Evolutionary conservation across 2,797 vertebrate genomes (phyloP).

Genomic region (Scomberomorus guttatus): DNA sequence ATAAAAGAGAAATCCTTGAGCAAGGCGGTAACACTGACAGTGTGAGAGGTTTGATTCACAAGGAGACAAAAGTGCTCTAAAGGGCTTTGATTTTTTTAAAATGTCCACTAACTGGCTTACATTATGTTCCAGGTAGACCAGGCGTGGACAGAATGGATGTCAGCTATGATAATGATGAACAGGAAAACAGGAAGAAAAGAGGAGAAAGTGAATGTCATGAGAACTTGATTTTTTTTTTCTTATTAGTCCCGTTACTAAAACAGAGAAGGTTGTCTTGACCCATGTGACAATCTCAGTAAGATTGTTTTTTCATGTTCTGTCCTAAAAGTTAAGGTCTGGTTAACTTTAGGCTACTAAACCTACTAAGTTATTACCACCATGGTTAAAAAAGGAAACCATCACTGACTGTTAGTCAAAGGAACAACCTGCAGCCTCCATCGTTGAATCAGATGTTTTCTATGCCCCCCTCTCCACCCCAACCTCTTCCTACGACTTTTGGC

Average conservation of each 20-base stretch:
- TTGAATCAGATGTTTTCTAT: neutral
- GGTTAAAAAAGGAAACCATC: neutral
- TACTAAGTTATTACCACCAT: neutral
- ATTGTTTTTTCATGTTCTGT: neutral
- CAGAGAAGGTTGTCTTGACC: neutral
- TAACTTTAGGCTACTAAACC: neutral
- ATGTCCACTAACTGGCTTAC: neutral
- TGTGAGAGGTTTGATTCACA: slow-evolving; percentile 28
- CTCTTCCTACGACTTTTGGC: too few relatives aligned
- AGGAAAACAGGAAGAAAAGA: neutral
- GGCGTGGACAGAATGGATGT: neutral
- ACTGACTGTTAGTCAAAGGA: neutral
- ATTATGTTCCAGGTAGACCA: neutral
- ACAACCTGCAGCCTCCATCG: neutral
- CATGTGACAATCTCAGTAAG: neutral
- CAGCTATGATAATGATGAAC: neutral
- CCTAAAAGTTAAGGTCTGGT: neutral
- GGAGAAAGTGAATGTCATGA: too few relatives aligned
- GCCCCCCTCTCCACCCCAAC: neutral
- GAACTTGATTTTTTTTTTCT: too few relatives aligned
- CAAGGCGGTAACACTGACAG: slow-evolving; percentile 11
- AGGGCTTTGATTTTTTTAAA: neutral
- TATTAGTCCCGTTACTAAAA: too few relatives aligned
- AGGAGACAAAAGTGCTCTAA: slow-evolving; percentile 16
- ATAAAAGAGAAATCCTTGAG: slow-evolving; percentile 11